phyloP scores from a whole-genome alignment of 2,113 vertebrate species.

The Atlantisia rogersi region DNA sequence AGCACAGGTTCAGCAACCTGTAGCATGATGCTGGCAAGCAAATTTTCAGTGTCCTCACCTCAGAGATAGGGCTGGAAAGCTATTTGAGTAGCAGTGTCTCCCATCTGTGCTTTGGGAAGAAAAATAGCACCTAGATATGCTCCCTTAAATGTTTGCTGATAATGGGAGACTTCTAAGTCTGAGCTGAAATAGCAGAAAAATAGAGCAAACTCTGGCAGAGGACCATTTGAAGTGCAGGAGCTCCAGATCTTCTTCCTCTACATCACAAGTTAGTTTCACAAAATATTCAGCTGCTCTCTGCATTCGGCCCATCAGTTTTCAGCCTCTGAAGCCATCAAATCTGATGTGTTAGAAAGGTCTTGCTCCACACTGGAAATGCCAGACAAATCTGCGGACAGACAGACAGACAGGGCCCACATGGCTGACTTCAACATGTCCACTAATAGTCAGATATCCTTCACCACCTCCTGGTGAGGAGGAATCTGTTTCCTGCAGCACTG shows the following conservation, averaged over 20 bases:
- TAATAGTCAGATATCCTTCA: not conserved
- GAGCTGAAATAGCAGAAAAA: not conserved
- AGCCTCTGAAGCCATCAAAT: not conserved
- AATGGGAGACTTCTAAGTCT: not conserved
- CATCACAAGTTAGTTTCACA: not conserved
- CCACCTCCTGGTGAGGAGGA: not conserved
- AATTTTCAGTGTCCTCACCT: not conserved
- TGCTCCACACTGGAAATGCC: not conserved
- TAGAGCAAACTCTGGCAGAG: not conserved
- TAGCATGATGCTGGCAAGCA: not conserved
- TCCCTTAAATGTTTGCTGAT: not conserved
- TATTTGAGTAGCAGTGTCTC: not conserved
- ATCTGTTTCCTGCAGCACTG: not conserved
- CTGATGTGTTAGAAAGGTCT: not conserved
- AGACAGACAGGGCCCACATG: rapidly evolving
- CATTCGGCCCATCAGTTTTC: not conserved
- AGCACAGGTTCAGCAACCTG: not conserved
- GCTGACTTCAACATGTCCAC: not conserved
- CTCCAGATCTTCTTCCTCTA: not conserved
- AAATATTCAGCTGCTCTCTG: not conserved
- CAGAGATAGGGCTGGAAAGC: not conserved
- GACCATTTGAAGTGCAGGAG: not conserved
- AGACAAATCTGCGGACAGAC: not conserved
- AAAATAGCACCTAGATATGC: not conserved
- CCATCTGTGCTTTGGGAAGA: not conserved